Base-by-base conservation (phyloP, 1,140 invertebrate genomes). In the Bombus consobrinus region DNA sequence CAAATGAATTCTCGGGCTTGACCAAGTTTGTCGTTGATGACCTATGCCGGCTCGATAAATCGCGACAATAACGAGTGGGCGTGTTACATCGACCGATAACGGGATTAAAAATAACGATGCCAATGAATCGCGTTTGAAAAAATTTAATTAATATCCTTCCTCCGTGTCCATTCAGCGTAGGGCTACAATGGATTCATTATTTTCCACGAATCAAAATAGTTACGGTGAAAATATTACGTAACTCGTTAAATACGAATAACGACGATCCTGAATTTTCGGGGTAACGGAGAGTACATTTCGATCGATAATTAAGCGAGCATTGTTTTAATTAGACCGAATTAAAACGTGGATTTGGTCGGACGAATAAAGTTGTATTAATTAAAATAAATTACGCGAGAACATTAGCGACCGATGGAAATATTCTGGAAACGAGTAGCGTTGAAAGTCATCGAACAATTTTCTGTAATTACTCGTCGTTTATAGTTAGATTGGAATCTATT, bases 101-200 rank as follows among this genome's bases (percentile, higher is more conserved):
- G 53, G 59, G 83, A 85, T 80, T 85, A 80, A 84, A 78, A 62
- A 78, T 71, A 79, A 62, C 75, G 53, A 79, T 1, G 25, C 39
- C 25, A 37, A 72, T 41, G 82, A 84, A 84, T 79, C 75, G n/a
- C 28, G 37, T 43, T 66, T 47, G 15, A 34, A 8, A 18, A 41
- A 71, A 47, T 79, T 84, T 72, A 71, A 84, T 84, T 79, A 72
- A 79, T 84, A 62, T 37, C 53, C 74, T 53, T 22, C n/a, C 39
- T 5, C 34, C 82, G 18, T 78, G 25, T 22, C 37, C 34, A 18
- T 76, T 28, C 22, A 22, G 28, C 53, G 37, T 12, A 9, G 28
- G 28, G 3, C 25, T 32, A 57, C 41, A 59, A 64, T 28, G 64
- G 25, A 69, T 57, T 57, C 32, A 32, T 53, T 37, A 53, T 53